phyloP scores from a whole-genome alignment of 2,888 invertebrate species.

The Oeneis ivallda region DNA sequence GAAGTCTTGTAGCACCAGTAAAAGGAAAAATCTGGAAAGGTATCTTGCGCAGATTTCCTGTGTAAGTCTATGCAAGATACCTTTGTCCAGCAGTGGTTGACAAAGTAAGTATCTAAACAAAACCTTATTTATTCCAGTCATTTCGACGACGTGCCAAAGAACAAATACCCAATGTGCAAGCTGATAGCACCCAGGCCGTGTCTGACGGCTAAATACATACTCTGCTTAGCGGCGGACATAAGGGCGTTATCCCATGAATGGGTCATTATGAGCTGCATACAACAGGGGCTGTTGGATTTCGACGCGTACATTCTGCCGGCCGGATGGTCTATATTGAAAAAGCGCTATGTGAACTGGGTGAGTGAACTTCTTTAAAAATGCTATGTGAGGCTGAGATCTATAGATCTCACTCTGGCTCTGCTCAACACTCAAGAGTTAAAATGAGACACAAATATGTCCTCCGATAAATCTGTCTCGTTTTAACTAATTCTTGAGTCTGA shows the following conservation, averaged over 20 bases:
- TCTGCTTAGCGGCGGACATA: slow-evolving; percentile 86
- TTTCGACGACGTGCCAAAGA: slow-evolving; percentile 79
- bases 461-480: too few relatives aligned
- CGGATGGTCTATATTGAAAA: slow-evolving; percentile 81
- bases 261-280: slow-evolving; percentile 84
- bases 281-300: slow-evolving; percentile 55
- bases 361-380: slow-evolving; percentile 37
- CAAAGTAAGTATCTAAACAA: too few relatives aligned
- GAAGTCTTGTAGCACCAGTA: too few relatives aligned
- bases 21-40: too few relatives aligned
- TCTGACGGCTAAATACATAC: slow-evolving; percentile 87
- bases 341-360: slow-evolving; percentile 71
- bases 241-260: slow-evolving; percentile 85
- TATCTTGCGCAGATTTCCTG: too few relatives aligned
- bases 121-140: slow-evolving; percentile 55
- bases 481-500: too few relatives aligned
- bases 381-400: too few relatives aligned
- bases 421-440: too few relatives aligned
- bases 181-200: slow-evolving; percentile 87
- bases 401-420: too few relatives aligned
- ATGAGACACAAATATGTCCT: too few relatives aligned
- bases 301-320: slow-evolving; percentile 82
- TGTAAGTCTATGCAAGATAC: too few relatives aligned
- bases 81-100: too few relatives aligned
- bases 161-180: slow-evolving; percentile 78